Evolutionary conservation across 2,797 vertebrate species (phyloP), one percentile per base, ranked within the genome.

Genomic region (Tolypeutes matacus): DNA sequence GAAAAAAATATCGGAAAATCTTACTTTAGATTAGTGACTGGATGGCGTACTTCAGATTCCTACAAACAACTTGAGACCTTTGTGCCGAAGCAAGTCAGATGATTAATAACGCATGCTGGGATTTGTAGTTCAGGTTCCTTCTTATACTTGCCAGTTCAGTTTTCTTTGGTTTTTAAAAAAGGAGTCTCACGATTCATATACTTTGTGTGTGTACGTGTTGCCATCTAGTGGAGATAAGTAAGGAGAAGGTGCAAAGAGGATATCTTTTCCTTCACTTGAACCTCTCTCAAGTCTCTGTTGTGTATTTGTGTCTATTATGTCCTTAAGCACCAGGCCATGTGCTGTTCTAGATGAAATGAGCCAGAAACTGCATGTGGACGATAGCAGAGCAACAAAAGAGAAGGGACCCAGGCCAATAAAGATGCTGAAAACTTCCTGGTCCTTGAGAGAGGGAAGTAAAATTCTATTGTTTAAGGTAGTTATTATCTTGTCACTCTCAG

Each of bases 211-310:
- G 34, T 70, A 69, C 14, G 62, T 93, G 58, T 96, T 97, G 98
- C 98, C 98, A 97, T 86, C 98, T 98, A 97, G 97, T 87, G 98
- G 97, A 64, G 2, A 0, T 7, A 8, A 4, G 85, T 51, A 17
- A 67, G 18, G 3, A 17, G 42, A 75, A 49, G 21, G 36, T 11
- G 56, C 60, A 51, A 81, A 36, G 25, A 60, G 77, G 27, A 46
- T 75, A 60, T 39, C 18, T 1, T 39, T 75, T 64, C 18, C 83
- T 86, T 70, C 13, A 20, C 21, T n/a, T 69, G 10, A 58, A 36
- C 17, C 3, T 29, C 70, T 34, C 39, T 25, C 18, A 60, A 27
- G n/a, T 75, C 8, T 42, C 18, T 27, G 31, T 72, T 51, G 8
- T 75, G 46, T 27, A 46, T 89, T 75, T n/a, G 25, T 36, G 46